Conservation (phyloP, 23 tunicate genomes). For the Trididemnum nubilum region DNA sequence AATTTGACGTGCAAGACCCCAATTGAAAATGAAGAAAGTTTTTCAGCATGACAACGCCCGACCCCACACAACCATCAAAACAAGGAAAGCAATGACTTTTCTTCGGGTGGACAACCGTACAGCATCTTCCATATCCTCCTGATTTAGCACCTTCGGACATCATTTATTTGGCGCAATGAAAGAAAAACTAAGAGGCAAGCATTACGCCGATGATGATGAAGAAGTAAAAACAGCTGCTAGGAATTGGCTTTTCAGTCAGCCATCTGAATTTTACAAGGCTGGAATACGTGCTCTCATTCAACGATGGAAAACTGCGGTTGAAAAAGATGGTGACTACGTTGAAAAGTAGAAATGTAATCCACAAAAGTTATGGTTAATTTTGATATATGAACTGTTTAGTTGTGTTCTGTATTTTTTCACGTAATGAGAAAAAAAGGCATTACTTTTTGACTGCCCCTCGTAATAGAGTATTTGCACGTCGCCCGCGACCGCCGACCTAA, state of each 20-base stretch:
- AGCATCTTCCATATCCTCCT: neutral
- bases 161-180: neutral
- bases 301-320: no score
- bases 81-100: neutral
- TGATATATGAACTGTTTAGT: neutral
- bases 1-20: neutral
- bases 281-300: neutral
- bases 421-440: no score
- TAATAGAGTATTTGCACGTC: no score
- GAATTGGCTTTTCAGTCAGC: no score
- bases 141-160: constrained; percentile 1
- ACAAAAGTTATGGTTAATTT: neutral
- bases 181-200: no score
- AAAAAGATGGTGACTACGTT: constrained; percentile 1
- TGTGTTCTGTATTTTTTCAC: neutral
- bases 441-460: no score
- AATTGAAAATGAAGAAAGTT: no score
- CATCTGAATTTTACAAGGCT: no score
- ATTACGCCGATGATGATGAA: no score
- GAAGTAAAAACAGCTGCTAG: no score
- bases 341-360: neutral
- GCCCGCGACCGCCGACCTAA: no score
- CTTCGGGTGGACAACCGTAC: neutral
- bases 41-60: neutral
- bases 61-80: neutral